Conservation (phyloP, 2,797 vertebrate species). For the Onychomys torridus region DNA sequence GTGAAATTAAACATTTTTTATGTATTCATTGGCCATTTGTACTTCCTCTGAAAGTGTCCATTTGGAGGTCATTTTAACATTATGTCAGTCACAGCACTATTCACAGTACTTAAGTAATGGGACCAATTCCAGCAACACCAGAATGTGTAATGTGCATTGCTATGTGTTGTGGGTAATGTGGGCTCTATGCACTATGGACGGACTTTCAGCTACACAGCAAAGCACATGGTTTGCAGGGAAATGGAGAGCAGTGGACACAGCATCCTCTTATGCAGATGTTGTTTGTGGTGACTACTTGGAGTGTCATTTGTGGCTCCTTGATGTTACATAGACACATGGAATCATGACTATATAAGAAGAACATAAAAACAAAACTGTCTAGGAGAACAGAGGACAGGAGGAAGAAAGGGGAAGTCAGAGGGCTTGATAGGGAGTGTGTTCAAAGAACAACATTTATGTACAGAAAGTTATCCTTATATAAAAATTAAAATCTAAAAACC, state of each 20-base stretch:
- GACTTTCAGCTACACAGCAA: background rate
- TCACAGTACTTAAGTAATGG: background rate
- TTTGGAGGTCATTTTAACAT: background rate
- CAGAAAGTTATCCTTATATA: background rate
- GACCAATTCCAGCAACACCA: background rate
- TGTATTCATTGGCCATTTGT: background rate
- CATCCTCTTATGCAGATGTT: background rate
- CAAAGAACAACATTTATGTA: background rate
- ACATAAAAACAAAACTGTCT: too few relatives aligned
- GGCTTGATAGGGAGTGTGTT: too few relatives aligned
- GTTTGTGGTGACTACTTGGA: too few relatives aligned
- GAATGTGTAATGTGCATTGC: too few relatives aligned
- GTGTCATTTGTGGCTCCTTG: background rate
- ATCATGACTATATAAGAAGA: background rate
- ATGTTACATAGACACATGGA: background rate
- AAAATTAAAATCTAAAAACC: background rate
- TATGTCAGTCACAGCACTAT: background rate
- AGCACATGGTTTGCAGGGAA: background rate
- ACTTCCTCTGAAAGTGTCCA: background rate
- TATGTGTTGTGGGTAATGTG: too few relatives aligned
- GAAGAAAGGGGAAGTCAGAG: background rate
- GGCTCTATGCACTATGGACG: background rate
- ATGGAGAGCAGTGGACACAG: background rate
- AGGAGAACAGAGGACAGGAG: too few relatives aligned
- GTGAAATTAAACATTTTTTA: background rate